These are phyloP conservation scores for Palythoa caribaeorum DNA, from an alignment of 92 coral and sea anemone genomes.

Conservation along the genomic window DNA sequence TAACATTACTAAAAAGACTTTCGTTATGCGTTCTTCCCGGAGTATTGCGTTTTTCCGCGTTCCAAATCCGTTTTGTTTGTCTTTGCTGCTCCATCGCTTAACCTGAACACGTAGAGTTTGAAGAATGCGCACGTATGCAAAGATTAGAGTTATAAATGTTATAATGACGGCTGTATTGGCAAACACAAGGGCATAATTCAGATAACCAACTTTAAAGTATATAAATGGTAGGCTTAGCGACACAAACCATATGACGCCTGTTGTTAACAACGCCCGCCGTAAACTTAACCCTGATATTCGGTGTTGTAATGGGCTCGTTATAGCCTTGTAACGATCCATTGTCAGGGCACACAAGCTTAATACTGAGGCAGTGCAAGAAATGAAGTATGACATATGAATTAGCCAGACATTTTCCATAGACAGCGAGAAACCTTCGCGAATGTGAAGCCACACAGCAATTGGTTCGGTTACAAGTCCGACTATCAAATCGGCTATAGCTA, in stretches of 20 bases:
- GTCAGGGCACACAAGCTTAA: slow-evolving; percentile 85
- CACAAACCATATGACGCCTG: slow-evolving; percentile 70
- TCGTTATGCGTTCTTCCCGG: slow-evolving; percentile 71
- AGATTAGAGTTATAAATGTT: slow-evolving; percentile 61
- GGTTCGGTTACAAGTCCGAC: slow-evolving; percentile 91
- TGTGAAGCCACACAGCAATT: slow-evolving; percentile 74
- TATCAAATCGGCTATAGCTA: slow-evolving; percentile 87
- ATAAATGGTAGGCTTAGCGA: slow-evolving; percentile 70
- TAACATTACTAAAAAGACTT: slow-evolving; percentile 71
- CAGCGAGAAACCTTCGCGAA: slow-evolving; percentile 76
- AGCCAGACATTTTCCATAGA: slow-evolving; percentile 33
- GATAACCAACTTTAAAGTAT: slow-evolving; percentile 78
- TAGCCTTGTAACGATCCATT: slow-evolving; percentile 75
- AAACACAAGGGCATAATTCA: slow-evolving; percentile 79
- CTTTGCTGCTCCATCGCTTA: slow-evolving; percentile 31
- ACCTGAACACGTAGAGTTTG: slow-evolving; percentile 65
- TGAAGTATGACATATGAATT: slow-evolving; percentile 81
- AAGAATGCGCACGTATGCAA: slow-evolving; percentile 70
- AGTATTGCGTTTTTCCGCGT: slow-evolving; percentile 36
- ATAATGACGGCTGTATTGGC: slow-evolving; percentile 82
- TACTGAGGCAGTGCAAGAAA: slow-evolving; percentile 86
- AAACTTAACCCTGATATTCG: slow-evolving; percentile 55
- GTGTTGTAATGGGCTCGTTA: slow-evolving; percentile 73
- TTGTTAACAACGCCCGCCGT: slow-evolving; percentile 47
- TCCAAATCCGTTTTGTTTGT: slow-evolving; percentile 15